Percentiles rank a stretch among this genome's conserved stretches.
Evolutionary conservation across 2,797 vertebrate species (phyloP).

Genomic region (Buphagus erythrorhynchus): DNA sequence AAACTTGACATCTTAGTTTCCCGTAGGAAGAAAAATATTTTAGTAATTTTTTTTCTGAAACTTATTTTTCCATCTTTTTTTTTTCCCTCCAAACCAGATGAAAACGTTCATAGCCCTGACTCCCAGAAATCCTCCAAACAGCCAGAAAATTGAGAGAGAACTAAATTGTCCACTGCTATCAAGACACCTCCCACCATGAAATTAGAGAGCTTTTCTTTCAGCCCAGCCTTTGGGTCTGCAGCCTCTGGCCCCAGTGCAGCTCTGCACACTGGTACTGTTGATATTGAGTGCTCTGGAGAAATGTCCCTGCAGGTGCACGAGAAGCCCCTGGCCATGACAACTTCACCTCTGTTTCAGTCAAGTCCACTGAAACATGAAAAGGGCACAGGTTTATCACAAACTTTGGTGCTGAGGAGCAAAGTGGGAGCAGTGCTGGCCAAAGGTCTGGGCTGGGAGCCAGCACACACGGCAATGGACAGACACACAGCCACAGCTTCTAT

Average conservation of each 20-base stretch:
- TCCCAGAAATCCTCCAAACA: neutral
- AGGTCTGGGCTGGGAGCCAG: neutral
- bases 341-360: neutral
- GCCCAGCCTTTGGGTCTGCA: neutral
- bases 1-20: neutral
- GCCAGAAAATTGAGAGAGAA: neutral
- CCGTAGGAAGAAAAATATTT: neutral
- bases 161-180: neutral
- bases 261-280: neutral
- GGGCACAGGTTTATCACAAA: neutral
- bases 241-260: neutral
- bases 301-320: accelerated
- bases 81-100: neutral
- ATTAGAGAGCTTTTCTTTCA: neutral
- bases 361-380: neutral
- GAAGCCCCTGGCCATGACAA: neutral
- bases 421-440: neutral
- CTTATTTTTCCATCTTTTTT: neutral
- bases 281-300: neutral
- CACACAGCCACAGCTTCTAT: neutral
- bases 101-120: neutral
- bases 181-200: neutral
- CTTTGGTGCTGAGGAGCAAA: neutral
- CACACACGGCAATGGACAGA: accelerated
- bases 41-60: neutral